Percentiles rank a stretch among this genome's conserved stretches.
Evolutionary conservation across 1,140 invertebrate species (phyloP).

Genomic region (Psilanteris sp.): DNA sequence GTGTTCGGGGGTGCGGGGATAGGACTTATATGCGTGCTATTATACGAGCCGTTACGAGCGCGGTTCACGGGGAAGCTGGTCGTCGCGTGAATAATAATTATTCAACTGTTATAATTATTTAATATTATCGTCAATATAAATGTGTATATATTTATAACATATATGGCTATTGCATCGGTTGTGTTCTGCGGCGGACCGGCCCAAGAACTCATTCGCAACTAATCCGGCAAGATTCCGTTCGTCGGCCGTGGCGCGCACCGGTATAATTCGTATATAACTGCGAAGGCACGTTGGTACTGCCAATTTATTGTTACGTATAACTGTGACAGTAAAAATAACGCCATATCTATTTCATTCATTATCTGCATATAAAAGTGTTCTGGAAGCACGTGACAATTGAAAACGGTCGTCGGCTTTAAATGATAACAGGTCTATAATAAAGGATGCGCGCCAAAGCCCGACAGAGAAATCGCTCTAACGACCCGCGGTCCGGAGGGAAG

Average conservation of each 20-base stretch:
- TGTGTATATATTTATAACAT: constrained; percentile 38
- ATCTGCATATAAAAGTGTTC: constrained; percentile 55
- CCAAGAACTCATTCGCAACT: constrained; percentile 1
- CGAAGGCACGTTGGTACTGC: constrained; percentile 65
- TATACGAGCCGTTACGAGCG: constrained; percentile 11
- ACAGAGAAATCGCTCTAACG: neutral
- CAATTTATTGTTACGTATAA: constrained; percentile 59
- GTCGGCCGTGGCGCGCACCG: constrained; percentile 7
- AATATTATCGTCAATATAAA: constrained; percentile 20
- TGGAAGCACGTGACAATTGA: constrained; percentile 62
- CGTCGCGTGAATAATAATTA: constrained; percentile 23
- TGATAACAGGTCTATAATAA: constrained; percentile 54
- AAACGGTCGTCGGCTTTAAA: constrained; percentile 51
- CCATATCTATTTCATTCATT: constrained; percentile 53
- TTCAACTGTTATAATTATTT: constrained; percentile 14
- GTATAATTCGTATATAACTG: constrained; percentile 57
- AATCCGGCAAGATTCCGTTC: constrained; percentile 6
- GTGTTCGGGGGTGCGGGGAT: neutral
- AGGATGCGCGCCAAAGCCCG: constrained; percentile 6
- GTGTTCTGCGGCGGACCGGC: constrained; percentile 2
- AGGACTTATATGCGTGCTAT: neutral
- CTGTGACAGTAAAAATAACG: constrained; percentile 65
- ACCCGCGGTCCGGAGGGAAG: constrained; percentile 28
- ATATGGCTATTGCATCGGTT: constrained; percentile 41
- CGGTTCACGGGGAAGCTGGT: neutral